These are phyloP conservation scores for Imbricaverruca yamaguchii DNA, from an alignment of 2,888 invertebrate genomes.

Conservation along the genomic window DNA sequence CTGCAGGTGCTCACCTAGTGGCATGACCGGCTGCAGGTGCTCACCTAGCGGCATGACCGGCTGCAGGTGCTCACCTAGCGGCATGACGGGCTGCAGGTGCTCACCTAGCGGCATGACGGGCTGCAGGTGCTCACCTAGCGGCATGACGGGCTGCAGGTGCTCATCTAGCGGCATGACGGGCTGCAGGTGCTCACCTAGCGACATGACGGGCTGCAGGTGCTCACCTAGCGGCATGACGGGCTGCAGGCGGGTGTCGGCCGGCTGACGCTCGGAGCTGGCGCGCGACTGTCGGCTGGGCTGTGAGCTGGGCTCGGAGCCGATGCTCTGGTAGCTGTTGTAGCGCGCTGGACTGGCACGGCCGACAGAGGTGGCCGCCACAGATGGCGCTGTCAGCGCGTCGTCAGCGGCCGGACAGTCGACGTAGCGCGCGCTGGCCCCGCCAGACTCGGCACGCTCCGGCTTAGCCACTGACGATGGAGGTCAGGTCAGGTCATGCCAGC, in stretches of 20 bases:
- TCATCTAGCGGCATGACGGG: too few relatives aligned
- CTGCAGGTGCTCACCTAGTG: too few relatives aligned
- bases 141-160: too few relatives aligned
- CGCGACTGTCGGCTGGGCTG: background rate
- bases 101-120: too few relatives aligned
- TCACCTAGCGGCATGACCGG: too few relatives aligned
- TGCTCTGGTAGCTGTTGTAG: conserved; percentile 24
- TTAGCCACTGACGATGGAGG: background rate
- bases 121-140: too few relatives aligned
- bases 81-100: too few relatives aligned
- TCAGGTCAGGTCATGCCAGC: background rate
- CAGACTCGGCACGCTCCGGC: background rate
- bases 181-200: too few relatives aligned
- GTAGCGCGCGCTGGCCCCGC: background rate
- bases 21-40: too few relatives aligned
- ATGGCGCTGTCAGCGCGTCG: background rate
- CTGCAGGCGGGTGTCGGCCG: conserved; percentile 24
- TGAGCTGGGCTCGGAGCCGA: conserved; percentile 20
- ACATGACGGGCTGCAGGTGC: background rate
- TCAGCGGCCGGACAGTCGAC: background rate
- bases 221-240: conserved; percentile 29
- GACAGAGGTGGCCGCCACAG: background rate
- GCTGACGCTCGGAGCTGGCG: conserved; percentile 10
- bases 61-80: too few relatives aligned
- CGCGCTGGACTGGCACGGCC: conserved; percentile 23